Conservation (phyloP, 2,797 vertebrate species). For the Balearica regulorum region DNA sequence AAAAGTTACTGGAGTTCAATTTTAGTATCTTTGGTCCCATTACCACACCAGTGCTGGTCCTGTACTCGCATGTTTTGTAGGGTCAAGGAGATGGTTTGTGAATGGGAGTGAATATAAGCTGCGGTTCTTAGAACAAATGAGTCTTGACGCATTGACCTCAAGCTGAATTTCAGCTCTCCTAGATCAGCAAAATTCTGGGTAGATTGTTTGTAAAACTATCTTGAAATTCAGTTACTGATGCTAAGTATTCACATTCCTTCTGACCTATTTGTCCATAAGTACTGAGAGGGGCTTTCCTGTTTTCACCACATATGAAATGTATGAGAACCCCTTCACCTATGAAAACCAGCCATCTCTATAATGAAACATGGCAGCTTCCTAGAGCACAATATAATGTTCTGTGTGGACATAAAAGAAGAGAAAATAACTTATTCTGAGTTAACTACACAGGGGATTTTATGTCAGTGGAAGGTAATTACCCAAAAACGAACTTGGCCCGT, state of each 20-base stretch:
- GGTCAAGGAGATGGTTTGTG: neutral
- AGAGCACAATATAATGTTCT: neutral
- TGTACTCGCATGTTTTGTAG: neutral
- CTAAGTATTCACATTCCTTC: conserved; percentile 25
- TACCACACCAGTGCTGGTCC: neutral
- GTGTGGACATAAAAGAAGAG: neutral
- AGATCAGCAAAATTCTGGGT: neutral
- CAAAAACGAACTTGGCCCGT: neutral
- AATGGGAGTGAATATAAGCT: neutral
- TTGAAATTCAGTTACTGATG: neutral
- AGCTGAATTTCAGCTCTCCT: conserved; percentile 19
- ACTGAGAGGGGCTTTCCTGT: neutral
- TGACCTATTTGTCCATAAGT: neutral
- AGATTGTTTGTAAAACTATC: neutral
- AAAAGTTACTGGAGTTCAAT: neutral
- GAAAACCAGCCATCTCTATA: neutral
- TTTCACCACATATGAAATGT: neutral
- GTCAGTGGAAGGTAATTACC: conserved; percentile 34
- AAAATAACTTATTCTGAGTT: conserved; percentile 3
- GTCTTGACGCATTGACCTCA: neutral
- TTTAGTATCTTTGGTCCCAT: neutral
- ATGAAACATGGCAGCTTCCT: neutral
- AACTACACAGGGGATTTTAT: conserved; percentile 4
- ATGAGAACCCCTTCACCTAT: neutral
- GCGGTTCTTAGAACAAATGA: neutral